These are phyloP conservation scores for Euura saliciscinereae DNA, from an alignment of 1,140 invertebrate species.

Conservation along the genomic window DNA sequence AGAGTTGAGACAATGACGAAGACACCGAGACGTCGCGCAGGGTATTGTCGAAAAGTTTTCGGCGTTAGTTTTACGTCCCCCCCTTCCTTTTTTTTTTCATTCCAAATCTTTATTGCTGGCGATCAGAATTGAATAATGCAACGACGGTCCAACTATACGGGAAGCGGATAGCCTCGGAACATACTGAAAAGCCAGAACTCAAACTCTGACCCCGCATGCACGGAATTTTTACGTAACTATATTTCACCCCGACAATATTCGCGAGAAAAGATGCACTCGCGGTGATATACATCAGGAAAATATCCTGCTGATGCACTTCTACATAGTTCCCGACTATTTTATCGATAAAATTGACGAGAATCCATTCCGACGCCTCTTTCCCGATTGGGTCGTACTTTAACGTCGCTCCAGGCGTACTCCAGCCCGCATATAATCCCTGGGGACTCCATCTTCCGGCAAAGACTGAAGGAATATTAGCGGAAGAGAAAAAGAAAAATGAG, in stretches of 20 bases:
- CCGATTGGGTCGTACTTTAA: constrained; percentile 8
- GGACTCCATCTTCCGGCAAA: background rate
- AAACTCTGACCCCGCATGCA: background rate
- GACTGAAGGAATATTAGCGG: constrained; percentile 1
- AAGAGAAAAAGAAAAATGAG: too few species aligned
- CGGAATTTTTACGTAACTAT: background rate
- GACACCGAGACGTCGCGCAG: background rate
- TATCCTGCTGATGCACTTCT: too few species aligned
- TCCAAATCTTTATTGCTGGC: constrained; percentile 44
- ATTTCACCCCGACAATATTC: background rate
- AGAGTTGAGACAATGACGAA: constrained; percentile 5
- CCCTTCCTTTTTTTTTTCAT: constrained; percentile 30
- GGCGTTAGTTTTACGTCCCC: background rate
- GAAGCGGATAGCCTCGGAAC: background rate
- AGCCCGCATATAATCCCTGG: too few species aligned
- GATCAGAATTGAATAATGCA: constrained; percentile 50
- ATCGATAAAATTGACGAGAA: constrained; percentile 11
- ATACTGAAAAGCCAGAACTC: background rate
- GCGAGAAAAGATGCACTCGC: background rate
- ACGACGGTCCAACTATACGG: constrained; percentile 21
- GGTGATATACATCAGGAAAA: background rate
- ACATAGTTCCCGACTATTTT: too few species aligned
- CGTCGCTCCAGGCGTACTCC: too few species aligned
- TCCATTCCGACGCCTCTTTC: background rate
- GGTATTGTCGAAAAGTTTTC: background rate